A percentile compares a stretch with the other conserved stretches of the same genome.
Conservation (phyloP, 2,113 vertebrate species). For the Hippocampus abdominalis region DNA sequence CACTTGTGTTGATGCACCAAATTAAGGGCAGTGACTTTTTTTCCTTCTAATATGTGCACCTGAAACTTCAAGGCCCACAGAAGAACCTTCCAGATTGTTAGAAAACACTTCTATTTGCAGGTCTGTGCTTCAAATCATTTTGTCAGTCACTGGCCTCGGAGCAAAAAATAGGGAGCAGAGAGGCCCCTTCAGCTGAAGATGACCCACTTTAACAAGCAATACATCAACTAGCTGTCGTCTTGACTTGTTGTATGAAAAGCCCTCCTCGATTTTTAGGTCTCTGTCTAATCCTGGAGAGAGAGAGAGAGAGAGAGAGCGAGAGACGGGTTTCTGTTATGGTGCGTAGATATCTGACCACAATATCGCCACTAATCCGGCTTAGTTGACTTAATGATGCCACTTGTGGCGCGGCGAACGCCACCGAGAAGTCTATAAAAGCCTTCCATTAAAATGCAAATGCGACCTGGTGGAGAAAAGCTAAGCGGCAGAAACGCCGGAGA, state of each 20-base stretch:
- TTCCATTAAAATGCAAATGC: conserved; percentile 99
- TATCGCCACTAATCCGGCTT: conserved; percentile 99
- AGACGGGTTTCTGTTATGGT: conserved; percentile 82
- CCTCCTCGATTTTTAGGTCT: conserved; percentile 1
- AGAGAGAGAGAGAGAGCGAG: conserved; percentile 70
- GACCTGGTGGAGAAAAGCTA: conserved; percentile 84
- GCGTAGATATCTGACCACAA: conserved; percentile 90
- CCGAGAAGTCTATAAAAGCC: conserved; percentile 97
- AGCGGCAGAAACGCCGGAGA: conserved; percentile 89
- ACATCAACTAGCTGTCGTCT: conserved; percentile 75
- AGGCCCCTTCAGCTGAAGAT: conserved; percentile 56
- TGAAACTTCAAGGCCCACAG: background rate
- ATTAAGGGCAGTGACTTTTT: background rate
- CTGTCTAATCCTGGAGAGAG: conserved; percentile 83
- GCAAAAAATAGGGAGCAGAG: conserved; percentile 27
- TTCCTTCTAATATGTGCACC: background rate
- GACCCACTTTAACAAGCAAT: conserved; percentile 59
- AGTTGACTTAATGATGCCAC: conserved; percentile 99
- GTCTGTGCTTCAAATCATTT: conserved; percentile 15
- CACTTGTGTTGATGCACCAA: background rate
- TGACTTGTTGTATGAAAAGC: conserved; percentile 4
- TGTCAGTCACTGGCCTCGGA: conserved; percentile 23
- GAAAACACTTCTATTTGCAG: conserved; percentile 1
- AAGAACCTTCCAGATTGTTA: background rate
- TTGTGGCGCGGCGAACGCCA: conserved; percentile 92